phyloP scores from a whole-genome alignment of 2,888 invertebrate species.

The Cheiracanthium punctorium region DNA sequence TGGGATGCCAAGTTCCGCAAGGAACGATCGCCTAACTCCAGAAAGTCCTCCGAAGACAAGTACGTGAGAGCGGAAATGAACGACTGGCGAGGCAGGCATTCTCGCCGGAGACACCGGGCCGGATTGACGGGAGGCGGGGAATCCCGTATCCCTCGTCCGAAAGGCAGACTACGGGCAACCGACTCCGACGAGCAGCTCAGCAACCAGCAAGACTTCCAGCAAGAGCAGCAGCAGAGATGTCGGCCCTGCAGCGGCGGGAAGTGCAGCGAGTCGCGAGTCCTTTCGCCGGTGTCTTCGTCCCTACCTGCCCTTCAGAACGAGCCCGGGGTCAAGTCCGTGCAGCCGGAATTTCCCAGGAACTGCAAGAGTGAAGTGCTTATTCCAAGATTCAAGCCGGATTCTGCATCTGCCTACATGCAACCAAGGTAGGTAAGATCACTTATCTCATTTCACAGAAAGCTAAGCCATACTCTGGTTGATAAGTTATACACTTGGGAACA shows the following conservation, averaged over 20 bases:
- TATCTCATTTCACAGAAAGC: too few relatives aligned
- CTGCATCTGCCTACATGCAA: conserved; percentile 37
- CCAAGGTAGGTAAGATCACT: conserved; percentile 59
- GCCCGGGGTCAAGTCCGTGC: neutral
- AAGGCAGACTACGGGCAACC: conserved; percentile 26
- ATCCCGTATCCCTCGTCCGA: conserved; percentile 44
- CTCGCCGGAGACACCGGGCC: conserved; percentile 49
- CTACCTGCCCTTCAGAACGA: conserved; percentile 51
- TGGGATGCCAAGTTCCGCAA: conserved; percentile 64
- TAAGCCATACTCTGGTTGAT: too few relatives aligned
- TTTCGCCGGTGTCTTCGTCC: conserved; percentile 57
- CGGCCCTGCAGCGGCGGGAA: neutral
- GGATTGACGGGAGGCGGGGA: conserved; percentile 24
- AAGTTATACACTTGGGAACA: too few relatives aligned
- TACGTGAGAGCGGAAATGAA: conserved; percentile 36
- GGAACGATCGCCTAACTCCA: conserved; percentile 31
- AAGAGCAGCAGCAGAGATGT: conserved; percentile 11
- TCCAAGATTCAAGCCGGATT: conserved; percentile 57
- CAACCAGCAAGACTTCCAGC: conserved; percentile 1
- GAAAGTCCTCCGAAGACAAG: conserved; percentile 20
- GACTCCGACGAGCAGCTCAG: conserved; percentile 33
- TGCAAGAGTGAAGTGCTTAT: conserved; percentile 64
- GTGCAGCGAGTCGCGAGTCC: conserved; percentile 14
- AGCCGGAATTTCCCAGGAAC: conserved; percentile 43
- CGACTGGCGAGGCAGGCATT: conserved; percentile 41